Conservation (phyloP, 2,888 invertebrate species). For the Calliopum simillimum region DNA sequence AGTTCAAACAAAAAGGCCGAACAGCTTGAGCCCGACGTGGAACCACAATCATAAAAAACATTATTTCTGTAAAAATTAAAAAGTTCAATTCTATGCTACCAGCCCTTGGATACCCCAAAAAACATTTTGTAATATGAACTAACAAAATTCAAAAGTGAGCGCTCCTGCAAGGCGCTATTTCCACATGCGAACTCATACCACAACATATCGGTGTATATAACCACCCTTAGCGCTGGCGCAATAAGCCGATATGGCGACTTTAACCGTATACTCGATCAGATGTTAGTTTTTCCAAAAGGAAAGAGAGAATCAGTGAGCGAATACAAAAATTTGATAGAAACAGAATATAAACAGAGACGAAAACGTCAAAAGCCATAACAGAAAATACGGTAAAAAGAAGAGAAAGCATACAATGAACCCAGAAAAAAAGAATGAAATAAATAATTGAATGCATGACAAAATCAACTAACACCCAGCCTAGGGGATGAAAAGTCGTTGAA, state of each 20-base stretch:
- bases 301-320: conserved; percentile 30
- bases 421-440: conserved; percentile 36
- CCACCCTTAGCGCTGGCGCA: conserved; percentile 53
- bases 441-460: conserved; percentile 39
- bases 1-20: too few relatives aligned
- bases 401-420: conserved; percentile 2
- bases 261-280: conserved; percentile 56
- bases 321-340: conserved; percentile 33
- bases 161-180: not conserved
- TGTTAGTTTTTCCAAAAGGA: conserved; percentile 65
- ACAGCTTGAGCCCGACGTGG: not conserved
- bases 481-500: conserved; percentile 63
- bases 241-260: not conserved
- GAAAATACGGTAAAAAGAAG: conserved; percentile 3
- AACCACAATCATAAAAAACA: too few relatives aligned
- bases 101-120: not conserved
- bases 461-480: conserved; percentile 54
- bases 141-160: conserved; percentile 36
- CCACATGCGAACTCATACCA: conserved; percentile 27
- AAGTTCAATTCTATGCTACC: not conserved
- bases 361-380: conserved; percentile 19
- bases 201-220: conserved; percentile 29
- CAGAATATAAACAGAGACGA: conserved; percentile 13
- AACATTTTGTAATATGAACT: conserved; percentile 3
- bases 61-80: too few relatives aligned